Evolutionary conservation across 2,888 invertebrate species (phyloP).

Genomic region (Acanthococcus lagerstroemiae): DNA sequence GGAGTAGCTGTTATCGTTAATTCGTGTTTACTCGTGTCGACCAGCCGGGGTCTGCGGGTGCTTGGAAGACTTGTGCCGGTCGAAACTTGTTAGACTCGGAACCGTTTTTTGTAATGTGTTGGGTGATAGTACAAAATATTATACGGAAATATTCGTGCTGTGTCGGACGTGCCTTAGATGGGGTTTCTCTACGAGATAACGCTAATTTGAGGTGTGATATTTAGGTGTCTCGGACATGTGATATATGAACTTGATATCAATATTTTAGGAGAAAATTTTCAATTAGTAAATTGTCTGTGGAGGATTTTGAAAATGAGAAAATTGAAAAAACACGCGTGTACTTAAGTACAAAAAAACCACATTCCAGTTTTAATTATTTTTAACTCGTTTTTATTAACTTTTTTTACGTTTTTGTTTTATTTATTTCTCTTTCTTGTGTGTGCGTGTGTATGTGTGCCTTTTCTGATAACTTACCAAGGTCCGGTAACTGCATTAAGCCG

Average conservation of each 20-base stretch:
- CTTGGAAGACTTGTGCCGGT: too few relatives aligned
- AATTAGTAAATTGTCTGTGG: not conserved
- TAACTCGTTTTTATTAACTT: constrained; percentile 2
- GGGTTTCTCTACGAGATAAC: not conserved
- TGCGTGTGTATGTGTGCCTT: too few relatives aligned
- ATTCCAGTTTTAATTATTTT: not conserved
- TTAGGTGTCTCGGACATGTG: constrained; percentile 26
- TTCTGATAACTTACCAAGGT: too few relatives aligned
- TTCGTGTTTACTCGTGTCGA: too few relatives aligned
- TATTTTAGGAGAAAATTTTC: not conserved
- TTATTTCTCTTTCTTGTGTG: not conserved
- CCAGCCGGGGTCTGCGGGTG: too few relatives aligned
- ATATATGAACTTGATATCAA: constrained; percentile 23
- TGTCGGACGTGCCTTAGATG: constrained; percentile 30
- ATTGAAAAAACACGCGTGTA: too few relatives aligned
- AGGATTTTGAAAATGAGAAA: not conserved
- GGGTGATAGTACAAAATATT: constrained; percentile 23
- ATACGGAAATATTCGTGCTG: constrained; percentile 22
- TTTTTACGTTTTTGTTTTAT: not conserved
- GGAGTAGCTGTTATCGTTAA: too few relatives aligned
- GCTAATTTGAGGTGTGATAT: constrained; percentile 19
- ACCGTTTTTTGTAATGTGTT: not conserved
- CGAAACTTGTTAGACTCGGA: too few relatives aligned
- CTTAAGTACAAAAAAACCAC: too few relatives aligned
- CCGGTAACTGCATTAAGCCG: too few relatives aligned